Evolutionary conservation across 2,797 vertebrate species (phyloP).

Genomic region (Micromesistius poutassou): DNA sequence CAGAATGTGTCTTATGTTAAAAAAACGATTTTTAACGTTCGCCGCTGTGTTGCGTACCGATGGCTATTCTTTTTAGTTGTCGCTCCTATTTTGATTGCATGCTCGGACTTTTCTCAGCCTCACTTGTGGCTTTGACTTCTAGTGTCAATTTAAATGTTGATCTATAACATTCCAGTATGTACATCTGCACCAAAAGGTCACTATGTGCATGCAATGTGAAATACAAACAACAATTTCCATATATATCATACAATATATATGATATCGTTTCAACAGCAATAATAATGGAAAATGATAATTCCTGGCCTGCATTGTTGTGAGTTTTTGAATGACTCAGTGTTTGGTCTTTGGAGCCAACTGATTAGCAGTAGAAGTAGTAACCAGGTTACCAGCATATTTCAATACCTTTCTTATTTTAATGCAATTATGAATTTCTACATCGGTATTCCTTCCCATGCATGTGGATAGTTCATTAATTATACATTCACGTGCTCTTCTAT

Average conservation of each 20-base stretch:
- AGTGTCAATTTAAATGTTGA: not conserved
- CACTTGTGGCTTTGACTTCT: not conserved
- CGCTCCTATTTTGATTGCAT: too few species aligned
- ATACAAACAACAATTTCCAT: not conserved
- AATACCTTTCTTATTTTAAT: not conserved
- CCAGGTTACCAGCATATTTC: not conserved
- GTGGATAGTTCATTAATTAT: not conserved
- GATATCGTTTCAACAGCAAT: not conserved
- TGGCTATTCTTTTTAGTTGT: too few species aligned
- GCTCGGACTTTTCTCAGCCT: too few species aligned
- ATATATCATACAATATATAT: not conserved
- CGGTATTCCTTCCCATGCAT: not conserved
- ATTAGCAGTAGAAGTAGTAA: not conserved
- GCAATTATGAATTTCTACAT: not conserved
- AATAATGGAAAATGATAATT: not conserved
- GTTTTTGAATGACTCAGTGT: not conserved
- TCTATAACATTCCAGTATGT: not conserved
- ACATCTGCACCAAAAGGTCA: not conserved
- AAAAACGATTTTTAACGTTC: too few species aligned
- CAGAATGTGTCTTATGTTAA: not conserved
- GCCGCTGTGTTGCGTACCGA: too few species aligned
- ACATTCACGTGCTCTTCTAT: not conserved
- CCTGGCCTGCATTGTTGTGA: too few species aligned
- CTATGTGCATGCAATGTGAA: not conserved
- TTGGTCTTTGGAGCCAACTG: not conserved